Evolutionary conservation across 1,140 invertebrate species (phyloP), one percentile per base, ranked within the genome.

Genomic region (Ceratina japonica): DNA sequence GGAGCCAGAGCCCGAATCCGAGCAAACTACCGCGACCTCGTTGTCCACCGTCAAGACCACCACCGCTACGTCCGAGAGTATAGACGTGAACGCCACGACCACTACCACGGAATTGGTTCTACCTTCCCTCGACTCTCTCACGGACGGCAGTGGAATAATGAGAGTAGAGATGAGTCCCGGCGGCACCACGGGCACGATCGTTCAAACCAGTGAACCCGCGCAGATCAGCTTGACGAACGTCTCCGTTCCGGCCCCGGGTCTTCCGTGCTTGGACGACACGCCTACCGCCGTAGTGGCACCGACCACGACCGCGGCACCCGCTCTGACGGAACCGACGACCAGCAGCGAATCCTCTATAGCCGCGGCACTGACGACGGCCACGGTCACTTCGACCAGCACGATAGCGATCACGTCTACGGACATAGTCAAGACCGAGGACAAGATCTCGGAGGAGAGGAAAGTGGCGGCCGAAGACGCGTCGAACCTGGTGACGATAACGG

Each of bases 141-240:
- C 89, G 12, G 96, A 96, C 65, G 94, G 95, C 85, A 94, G 95
- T 15, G 94, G 95, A 0, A 93, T 95, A 0, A 95, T 91, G 82
- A 91, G 95, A 91, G 94, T 95, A 13, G 94, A 95, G 82, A 95
- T 95, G 94, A 94, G 94, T 64, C 94, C 94, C 0, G 94, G 94
- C 15, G 94, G 94, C 10, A 95, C 94, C 3, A 95, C 94, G 1
- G 94, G 94, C 20, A 94, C 94, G 75, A 92, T 95, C 64, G 92
- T 94, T 3, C 93, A 94, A 80, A 91, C 92, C 65, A 91, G 91
- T 20, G 92, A 91, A 24, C 66, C 86, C 7, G 78, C 89, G 20
- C 87, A 90, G 63, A 90, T 91, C 10, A 88, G 75, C 77, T 49
- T 91, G 0, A 81, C 87, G 0, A 85, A 91, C 78, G 74, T 94